Evolutionary conservation across 2,888 invertebrate genomes (phyloP).

Genomic region (Tenthredo notha): DNA sequence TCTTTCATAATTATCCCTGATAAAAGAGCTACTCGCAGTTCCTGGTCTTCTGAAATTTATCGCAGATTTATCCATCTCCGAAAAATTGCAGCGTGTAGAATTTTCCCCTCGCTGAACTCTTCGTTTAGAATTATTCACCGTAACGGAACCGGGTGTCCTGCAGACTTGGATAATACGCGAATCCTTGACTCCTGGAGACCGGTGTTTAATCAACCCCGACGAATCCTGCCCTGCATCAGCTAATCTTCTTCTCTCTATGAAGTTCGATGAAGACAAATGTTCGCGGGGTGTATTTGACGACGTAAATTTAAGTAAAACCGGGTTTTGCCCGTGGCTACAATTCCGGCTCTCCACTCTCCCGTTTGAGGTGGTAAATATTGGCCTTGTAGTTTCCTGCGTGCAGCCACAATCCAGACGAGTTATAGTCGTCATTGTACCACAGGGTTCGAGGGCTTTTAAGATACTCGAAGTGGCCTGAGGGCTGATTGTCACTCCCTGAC

Average conservation of each 20-base stretch:
- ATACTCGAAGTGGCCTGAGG: neutral
- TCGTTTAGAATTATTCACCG: neutral
- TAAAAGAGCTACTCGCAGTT: slow-evolving; percentile 39
- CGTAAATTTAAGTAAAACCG: slow-evolving; percentile 60
- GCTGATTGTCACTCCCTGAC: neutral
- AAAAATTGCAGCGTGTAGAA: neutral
- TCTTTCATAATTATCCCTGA: slow-evolving; percentile 40
- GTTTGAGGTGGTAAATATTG: slow-evolving; percentile 65
- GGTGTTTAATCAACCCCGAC: neutral
- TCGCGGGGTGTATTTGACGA: slow-evolving; percentile 59
- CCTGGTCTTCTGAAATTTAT: slow-evolving; percentile 2
- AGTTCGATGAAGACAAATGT: slow-evolving; percentile 56
- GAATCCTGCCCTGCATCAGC: neutral
- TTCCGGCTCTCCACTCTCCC: slow-evolving; percentile 63
- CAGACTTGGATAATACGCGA: neutral
- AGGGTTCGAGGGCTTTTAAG: slow-evolving; percentile 64
- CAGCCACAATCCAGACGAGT: slow-evolving; percentile 69
- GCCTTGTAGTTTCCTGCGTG: slow-evolving; percentile 65
- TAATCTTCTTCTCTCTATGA: neutral
- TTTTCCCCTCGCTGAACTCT: neutral
- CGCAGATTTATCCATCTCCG: neutral
- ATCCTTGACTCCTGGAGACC: slow-evolving; percentile 5
- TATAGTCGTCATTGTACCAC: slow-evolving; percentile 70
- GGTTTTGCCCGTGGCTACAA: slow-evolving; percentile 62
- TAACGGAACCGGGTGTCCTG: neutral